phyloP scores from a whole-genome alignment of 2,888 invertebrate species.

The Argynnis bischoffii region DNA sequence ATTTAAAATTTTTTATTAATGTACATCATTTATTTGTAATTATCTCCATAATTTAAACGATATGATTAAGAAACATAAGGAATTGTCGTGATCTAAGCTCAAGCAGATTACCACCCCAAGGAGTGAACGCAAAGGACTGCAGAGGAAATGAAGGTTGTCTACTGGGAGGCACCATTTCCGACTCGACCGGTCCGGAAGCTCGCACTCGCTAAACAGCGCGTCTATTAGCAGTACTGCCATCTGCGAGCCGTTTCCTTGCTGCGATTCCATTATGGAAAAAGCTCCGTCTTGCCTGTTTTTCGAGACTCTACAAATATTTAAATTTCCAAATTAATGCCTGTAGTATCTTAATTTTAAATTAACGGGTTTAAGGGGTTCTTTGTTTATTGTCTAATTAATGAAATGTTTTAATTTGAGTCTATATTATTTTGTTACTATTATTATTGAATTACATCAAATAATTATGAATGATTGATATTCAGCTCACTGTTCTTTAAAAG shows the following conservation, averaged over 20 bases:
- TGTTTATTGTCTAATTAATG: neutral
- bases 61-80: neutral
- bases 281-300: conserved; percentile 31
- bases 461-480: too few species aligned
- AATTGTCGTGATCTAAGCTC: conserved; percentile 30
- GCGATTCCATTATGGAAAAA: conserved; percentile 29
- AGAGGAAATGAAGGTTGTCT: conserved; percentile 77
- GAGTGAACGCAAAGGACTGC: conserved; percentile 54
- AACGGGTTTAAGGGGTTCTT: neutral
- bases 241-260: conserved; percentile 54
- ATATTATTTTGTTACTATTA: too few species aligned
- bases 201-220: conserved; percentile 58
- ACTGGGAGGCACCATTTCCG: conserved; percentile 69
- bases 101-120: conserved; percentile 44
- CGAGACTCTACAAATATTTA: conserved; percentile 7
- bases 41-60: neutral
- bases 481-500: too few species aligned
- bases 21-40: too few species aligned
- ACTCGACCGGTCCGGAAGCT: conserved; percentile 57
- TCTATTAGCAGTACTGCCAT: conserved; percentile 61
- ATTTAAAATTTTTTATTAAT: too few species aligned
- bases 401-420: neutral
- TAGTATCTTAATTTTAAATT: conserved; percentile 13
- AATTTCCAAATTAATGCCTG: conserved; percentile 15
- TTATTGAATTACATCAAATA: too few species aligned